Conservation (phyloP, 2,113 vertebrate species). For the Amia ocellicauda region DNA sequence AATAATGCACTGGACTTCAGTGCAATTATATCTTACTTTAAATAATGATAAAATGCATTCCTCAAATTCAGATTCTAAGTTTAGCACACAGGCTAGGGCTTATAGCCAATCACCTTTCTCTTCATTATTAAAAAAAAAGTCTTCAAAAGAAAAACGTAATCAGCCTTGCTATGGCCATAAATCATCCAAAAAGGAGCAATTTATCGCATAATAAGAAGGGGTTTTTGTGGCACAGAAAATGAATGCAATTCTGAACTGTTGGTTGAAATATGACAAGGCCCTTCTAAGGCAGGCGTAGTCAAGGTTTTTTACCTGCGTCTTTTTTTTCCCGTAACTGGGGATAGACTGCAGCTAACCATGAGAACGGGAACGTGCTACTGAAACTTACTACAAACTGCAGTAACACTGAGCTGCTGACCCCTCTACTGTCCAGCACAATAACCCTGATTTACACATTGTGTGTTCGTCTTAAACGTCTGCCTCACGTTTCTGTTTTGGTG, state of each 20-base stretch:
- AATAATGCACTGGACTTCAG: too few species aligned
- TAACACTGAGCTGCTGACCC: too few species aligned
- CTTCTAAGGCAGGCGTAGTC: conserved; percentile 32
- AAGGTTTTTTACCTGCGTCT: conserved; percentile 25
- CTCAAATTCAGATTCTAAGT: conserved; percentile 1
- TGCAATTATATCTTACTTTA: too few species aligned
- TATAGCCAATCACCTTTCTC: conserved; percentile 45
- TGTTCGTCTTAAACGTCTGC: too few species aligned
- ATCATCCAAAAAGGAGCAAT: conserved; percentile 59
- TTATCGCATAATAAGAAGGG: conserved; percentile 58
- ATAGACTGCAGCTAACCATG: too few species aligned
- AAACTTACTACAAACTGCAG: too few species aligned
- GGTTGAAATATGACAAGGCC: conserved; percentile 57
- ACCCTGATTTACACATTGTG: too few species aligned
- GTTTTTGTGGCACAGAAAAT: conserved; percentile 59
- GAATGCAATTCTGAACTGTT: conserved; percentile 55
- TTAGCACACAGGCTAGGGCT: conserved; percentile 33
- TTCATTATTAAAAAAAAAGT: conserved; percentile 45
- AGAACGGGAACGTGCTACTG: too few species aligned
- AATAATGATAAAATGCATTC: conserved; percentile 1
- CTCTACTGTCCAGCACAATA: too few species aligned
- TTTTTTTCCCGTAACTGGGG: conserved; percentile 35
- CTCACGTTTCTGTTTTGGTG: too few species aligned
- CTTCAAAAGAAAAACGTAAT: conserved; percentile 55
- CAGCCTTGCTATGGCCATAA: conserved; percentile 42